Percentiles rank a stretch among this genome's conserved stretches.
These are phyloP conservation scores for Aptenodytes forsteri DNA, from an alignment of 2,113 vertebrate species.

Conservation along the genomic window DNA sequence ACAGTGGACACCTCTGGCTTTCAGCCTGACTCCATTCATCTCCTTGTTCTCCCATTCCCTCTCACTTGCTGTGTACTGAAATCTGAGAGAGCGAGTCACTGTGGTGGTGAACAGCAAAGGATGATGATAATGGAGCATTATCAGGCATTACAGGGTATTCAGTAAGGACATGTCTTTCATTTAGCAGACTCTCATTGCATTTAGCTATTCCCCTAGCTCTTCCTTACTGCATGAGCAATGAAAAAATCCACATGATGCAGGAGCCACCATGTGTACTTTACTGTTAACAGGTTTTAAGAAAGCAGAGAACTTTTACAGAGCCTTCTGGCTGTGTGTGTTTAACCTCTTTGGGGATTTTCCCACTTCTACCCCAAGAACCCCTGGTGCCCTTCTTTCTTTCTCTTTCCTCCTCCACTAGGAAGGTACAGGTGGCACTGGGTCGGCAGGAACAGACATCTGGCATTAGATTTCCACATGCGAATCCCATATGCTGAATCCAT, in stretches of 20 bases:
- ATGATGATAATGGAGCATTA: neutral
- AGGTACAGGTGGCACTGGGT: neutral
- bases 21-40: neutral
- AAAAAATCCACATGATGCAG: neutral
- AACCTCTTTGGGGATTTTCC: neutral
- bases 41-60: neutral
- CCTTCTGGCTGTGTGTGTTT: neutral
- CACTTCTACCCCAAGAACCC: neutral
- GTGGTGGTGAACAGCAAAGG: neutral
- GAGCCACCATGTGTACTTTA: neutral
- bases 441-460: neutral
- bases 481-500: neutral
- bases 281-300: neutral
- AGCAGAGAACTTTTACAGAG: neutral
- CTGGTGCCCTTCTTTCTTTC: neutral
- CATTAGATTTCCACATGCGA: neutral
- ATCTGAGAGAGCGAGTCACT: neutral
- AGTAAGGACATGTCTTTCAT: neutral
- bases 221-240: neutral
- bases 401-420: neutral
- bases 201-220: neutral
- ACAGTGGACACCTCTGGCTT: neutral
- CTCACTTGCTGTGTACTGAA: neutral
- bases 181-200: neutral
- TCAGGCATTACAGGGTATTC: neutral